Percentiles rank a stretch among this genome's conserved stretches.
phyloP scores from a whole-genome alignment of 2,888 invertebrate genomes.

The Mythimna ferrago region DNA sequence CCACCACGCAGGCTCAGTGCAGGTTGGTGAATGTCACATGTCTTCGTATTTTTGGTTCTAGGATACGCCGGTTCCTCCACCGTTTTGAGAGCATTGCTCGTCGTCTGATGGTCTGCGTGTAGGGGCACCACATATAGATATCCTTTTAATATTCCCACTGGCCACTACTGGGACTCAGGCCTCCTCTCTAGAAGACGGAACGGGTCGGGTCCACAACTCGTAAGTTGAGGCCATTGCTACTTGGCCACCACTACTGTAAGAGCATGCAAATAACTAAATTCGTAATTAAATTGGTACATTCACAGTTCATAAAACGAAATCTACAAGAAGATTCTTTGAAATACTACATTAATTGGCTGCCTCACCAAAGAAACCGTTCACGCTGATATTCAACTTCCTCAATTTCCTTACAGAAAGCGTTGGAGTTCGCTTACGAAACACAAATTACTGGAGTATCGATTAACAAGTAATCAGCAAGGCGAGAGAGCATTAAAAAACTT shows the following conservation, averaged over 20 bases:
- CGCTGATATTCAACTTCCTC: constrained; percentile 25
- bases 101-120: no score
- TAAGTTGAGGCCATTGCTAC: no score
- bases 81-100: no score
- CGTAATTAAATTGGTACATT: not conserved
- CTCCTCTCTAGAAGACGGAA: no score
- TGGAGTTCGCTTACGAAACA: constrained; percentile 41
- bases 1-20: no score
- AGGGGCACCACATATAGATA: no score
- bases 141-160: no score
- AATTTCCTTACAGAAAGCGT: constrained; percentile 28
- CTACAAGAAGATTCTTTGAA: not conserved
- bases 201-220: no score
- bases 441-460: constrained; percentile 52
- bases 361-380: constrained; percentile 14
- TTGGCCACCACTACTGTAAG: not conserved
- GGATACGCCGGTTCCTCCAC: no score
- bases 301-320: not conserved
- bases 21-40: no score
- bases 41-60: no score
- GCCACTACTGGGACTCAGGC: no score
- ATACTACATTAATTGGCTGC: constrained; percentile 11
- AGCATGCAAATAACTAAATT: not conserved
- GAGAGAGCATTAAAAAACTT: constrained; percentile 49
- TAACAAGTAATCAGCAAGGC: constrained; percentile 44